Conservation (phyloP, 2,888 invertebrate species). For the Leptinotarsa tumamoca region DNA sequence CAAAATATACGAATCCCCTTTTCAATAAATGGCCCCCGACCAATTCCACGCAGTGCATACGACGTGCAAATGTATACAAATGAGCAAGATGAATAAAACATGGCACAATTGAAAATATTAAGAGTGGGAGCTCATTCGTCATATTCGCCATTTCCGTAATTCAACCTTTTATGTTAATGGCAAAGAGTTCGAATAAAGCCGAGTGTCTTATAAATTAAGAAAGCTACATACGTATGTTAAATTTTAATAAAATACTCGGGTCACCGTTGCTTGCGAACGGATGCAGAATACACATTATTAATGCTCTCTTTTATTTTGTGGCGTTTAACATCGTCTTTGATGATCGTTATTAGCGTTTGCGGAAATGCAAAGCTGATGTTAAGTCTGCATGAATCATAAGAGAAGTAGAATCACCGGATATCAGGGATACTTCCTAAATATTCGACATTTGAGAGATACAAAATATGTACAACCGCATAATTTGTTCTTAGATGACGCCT, state of each 20-base stretch:
- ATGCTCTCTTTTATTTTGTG: slow-evolving; percentile 6
- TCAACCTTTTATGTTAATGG: slow-evolving; percentile 53
- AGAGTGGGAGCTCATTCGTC: slow-evolving; percentile 56
- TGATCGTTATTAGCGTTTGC: slow-evolving; percentile 18
- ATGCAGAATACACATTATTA: slow-evolving; percentile 35
- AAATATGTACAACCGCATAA: too few species aligned
- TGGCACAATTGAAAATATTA: slow-evolving; percentile 56
- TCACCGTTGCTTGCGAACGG: slow-evolving; percentile 27
- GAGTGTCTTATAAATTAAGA: slow-evolving; percentile 50
- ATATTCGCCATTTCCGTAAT: slow-evolving; percentile 56
- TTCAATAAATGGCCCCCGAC: background rate
- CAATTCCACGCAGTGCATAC: slow-evolving; percentile 36
- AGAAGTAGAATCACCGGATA: too few species aligned
- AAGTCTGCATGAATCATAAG: too few species aligned
- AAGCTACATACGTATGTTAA: slow-evolving; percentile 47
- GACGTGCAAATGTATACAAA: slow-evolving; percentile 45
- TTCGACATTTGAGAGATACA: too few species aligned
- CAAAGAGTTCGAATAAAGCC: slow-evolving; percentile 42
- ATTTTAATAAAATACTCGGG: slow-evolving; percentile 44
- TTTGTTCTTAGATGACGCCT: too few species aligned
- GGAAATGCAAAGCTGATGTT: background rate
- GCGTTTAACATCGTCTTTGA: slow-evolving; percentile 7
- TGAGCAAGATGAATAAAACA: slow-evolving; percentile 56
- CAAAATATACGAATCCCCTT: background rate
- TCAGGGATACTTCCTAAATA: too few species aligned